phyloP scores from a whole-genome alignment of 2,113 vertebrate genomes.

The Psophia crepitans region DNA sequence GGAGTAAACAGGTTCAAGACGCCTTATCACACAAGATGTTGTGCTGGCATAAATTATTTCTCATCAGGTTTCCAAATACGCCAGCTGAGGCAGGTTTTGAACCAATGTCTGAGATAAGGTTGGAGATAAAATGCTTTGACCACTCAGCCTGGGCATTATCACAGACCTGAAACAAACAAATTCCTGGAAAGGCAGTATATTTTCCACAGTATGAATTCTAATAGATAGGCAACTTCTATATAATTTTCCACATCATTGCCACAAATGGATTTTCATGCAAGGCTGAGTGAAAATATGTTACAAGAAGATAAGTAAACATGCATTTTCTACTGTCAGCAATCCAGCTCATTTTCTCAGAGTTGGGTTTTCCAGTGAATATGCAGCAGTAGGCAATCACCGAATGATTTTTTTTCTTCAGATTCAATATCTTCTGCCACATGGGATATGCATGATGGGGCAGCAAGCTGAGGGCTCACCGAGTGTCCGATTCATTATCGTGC shows the following conservation, averaged over 20 bases:
- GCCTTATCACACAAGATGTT: slow-evolving; percentile 35
- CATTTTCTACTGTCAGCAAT: neutral
- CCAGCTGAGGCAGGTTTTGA: neutral
- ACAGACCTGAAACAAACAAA: neutral
- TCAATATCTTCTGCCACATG: neutral
- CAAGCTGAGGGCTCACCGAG: neutral
- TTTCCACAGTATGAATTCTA: neutral
- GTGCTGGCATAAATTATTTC: slow-evolving; percentile 26
- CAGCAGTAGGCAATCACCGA: neutral
- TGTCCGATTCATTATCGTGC: neutral
- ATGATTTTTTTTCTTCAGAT: neutral
- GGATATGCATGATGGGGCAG: neutral
- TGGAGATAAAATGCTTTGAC: slow-evolving; percentile 33
- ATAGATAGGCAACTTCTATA: neutral
- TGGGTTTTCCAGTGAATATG: neutral
- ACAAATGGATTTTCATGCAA: slow-evolving; percentile 19
- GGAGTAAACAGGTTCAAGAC: slow-evolving; percentile 19
- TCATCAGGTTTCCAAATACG: neutral
- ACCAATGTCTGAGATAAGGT: neutral
- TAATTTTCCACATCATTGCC: neutral
- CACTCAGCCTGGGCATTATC: neutral
- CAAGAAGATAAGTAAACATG: neutral
- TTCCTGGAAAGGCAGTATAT: neutral
- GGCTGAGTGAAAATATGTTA: neutral
- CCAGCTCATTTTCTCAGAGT: neutral